A percentile compares a stretch with the other conserved stretches of the same genome.
phyloP scores from a whole-genome alignment of 2,113 vertebrate genomes.

The Diadophis punctatus region DNA sequence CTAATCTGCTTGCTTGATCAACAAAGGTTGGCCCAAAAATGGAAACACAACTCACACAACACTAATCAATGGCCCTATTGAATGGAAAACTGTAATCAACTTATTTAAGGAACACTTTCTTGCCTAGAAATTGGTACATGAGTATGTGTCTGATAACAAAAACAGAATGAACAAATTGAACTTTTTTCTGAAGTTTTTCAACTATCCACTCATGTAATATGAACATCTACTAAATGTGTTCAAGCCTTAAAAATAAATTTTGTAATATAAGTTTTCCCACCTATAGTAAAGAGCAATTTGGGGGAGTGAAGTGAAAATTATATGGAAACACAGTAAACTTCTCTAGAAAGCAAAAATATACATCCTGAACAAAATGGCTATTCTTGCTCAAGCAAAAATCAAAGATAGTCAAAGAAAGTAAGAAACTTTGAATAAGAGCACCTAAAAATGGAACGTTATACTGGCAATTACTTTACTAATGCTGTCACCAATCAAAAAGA shows the following conservation, averaged over 20 bases:
- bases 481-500: conserved; percentile 4
- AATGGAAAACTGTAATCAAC: not conserved
- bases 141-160: not conserved
- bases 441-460: not conserved
- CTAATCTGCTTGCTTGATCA: not conserved
- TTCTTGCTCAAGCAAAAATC: not conserved
- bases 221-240: not conserved
- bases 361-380: not conserved
- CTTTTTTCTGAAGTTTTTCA: not conserved
- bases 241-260: not conserved
- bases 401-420: not conserved
- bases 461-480: not conserved
- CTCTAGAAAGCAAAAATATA: not conserved
- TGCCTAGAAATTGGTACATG: not conserved
- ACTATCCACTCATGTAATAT: not conserved
- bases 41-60: not conserved
- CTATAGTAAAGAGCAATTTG: not conserved
- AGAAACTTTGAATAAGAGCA: not conserved
- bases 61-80: not conserved
- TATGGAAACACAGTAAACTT: not conserved
- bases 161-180: not conserved
- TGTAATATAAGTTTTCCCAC: not conserved
- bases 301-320: not conserved
- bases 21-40: not conserved
- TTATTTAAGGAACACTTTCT: not conserved